Evolutionary conservation across 2,888 invertebrate genomes (phyloP), one percentile per base, ranked within the genome.

Genomic region (Parnassius smintheus): DNA sequence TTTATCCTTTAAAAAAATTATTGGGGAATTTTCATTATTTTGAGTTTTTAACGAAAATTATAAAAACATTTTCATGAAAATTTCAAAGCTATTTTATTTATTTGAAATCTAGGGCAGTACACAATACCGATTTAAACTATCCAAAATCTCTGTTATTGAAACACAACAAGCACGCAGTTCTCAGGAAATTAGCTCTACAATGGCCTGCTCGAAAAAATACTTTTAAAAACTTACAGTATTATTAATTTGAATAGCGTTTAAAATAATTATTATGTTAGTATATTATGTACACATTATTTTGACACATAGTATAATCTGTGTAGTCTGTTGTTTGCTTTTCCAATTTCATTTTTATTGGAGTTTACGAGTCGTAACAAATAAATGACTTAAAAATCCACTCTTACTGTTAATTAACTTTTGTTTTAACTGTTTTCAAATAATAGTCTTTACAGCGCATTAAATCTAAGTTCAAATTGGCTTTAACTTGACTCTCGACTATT

Each of bases 401-500:
- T 50, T 46, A 46, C 35, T 35, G 0, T 35, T 7, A 49, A 2
- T 49, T 35, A 2, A 49, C 7, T n/a, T 51, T 9, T 49, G 10
- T 25, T 46, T 51, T 18, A 63, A 54, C 50, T 57, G 45, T 57
- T 52, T 25, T 60, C 52, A 22, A 59, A 49, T 18, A 59, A 61
- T 63, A 60, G 67, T 62, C 65, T 48, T 63, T 65, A 61, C 59
- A 49, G 42, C 13, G 45, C 35, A 55, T 60, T 35, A 59, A 11
- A 13, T 13, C 22, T 61, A 45, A 44, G 57, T 49, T 54, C 13
- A 12, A 54, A 61, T 53, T 51, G 48, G 59, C 69, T 75, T 85
- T 92, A 93, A 77, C 93, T 94, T 56, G 95, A 95, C 80, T 95
- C 95, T 70, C 95, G 92, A 77, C 95, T 95, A 78, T 95, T 95